Percentiles rank a stretch among this genome's conserved stretches.
Evolutionary conservation across 1,140 invertebrate species (phyloP).

Genomic region (Plutomurus gul): DNA sequence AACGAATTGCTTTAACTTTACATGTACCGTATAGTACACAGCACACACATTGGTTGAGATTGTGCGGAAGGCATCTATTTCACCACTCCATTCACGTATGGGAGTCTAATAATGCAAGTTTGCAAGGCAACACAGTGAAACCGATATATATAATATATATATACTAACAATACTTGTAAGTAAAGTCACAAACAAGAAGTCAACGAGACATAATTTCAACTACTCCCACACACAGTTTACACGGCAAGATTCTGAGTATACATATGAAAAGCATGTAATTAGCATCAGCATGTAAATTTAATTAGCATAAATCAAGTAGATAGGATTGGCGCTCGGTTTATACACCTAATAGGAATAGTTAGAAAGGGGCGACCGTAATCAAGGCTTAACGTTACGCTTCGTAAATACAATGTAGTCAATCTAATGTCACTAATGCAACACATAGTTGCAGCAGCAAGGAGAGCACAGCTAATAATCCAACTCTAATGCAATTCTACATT

Average conservation of each 20-base stretch:
- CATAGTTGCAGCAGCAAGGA: not conserved
- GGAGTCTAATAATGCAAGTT: too few relatives aligned
- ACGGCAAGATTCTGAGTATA: not conserved
- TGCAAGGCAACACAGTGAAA: not conserved
- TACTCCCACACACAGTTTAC: not conserved
- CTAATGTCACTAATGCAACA: not conserved
- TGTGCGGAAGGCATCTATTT: too few relatives aligned
- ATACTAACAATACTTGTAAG: too few relatives aligned
- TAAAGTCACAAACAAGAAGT: not conserved
- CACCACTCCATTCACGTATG: too few relatives aligned
- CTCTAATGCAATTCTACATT: not conserved
- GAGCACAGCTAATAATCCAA: not conserved
- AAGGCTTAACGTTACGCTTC: too few relatives aligned
- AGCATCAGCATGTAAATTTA: constrained; percentile 27
- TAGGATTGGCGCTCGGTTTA: too few relatives aligned
- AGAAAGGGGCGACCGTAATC: too few relatives aligned
- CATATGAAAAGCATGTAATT: constrained; percentile 6
- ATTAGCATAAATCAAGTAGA: constrained; percentile 26
- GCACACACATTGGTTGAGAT: too few relatives aligned
- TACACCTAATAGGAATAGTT: too few relatives aligned
- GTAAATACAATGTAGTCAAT: not conserved
- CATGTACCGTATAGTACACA: not conserved
- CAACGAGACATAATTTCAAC: not conserved
- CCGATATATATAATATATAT: not conserved
- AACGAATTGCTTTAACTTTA: not conserved